These are phyloP conservation scores for Imbricaverruca yamaguchii DNA, from an alignment of 2,888 invertebrate genomes.

Conservation along the genomic window DNA sequence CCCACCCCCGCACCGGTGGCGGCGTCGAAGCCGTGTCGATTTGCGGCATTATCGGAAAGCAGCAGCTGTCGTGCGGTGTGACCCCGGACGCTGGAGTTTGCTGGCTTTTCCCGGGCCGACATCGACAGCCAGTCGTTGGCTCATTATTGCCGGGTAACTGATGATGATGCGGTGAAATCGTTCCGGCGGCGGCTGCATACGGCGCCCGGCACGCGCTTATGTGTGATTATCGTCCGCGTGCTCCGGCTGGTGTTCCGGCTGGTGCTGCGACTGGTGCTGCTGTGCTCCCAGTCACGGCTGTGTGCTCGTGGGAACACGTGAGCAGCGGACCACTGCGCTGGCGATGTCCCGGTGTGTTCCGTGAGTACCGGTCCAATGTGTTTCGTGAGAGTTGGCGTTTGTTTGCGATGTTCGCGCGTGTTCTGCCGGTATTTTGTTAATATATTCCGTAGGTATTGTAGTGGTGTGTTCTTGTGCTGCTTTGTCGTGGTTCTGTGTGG, in stretches of 20 bases:
- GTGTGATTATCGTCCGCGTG: neutral
- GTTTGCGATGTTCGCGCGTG: too few species aligned
- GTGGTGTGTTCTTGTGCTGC: too few species aligned
- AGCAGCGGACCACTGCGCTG: too few species aligned
- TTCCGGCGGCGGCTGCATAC: neutral
- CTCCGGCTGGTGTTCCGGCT: too few species aligned
- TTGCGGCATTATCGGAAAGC: neutral
- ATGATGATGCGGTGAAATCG: neutral
- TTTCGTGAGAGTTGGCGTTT: too few species aligned
- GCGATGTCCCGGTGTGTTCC: neutral
- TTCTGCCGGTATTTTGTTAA: too few species aligned
- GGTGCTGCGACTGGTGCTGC: too few species aligned
- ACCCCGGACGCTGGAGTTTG: neutral
- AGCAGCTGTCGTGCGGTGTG: neutral
- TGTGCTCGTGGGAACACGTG: neutral
- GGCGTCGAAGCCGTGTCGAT: neutral
- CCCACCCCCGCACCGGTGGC: neutral
- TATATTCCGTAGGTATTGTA: too few species aligned
- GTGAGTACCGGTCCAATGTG: neutral
- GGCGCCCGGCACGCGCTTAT: neutral
- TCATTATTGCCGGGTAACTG: neutral
- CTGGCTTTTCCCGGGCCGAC: neutral
- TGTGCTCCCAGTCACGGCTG: too few species aligned
- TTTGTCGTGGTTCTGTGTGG: too few species aligned
- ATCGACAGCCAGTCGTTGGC: neutral